Evolutionary conservation across 35 echinoderm and acorn worm genomes (phyloP), one percentile per base, ranked within the genome.

Genomic region (Patiria miniata): DNA sequence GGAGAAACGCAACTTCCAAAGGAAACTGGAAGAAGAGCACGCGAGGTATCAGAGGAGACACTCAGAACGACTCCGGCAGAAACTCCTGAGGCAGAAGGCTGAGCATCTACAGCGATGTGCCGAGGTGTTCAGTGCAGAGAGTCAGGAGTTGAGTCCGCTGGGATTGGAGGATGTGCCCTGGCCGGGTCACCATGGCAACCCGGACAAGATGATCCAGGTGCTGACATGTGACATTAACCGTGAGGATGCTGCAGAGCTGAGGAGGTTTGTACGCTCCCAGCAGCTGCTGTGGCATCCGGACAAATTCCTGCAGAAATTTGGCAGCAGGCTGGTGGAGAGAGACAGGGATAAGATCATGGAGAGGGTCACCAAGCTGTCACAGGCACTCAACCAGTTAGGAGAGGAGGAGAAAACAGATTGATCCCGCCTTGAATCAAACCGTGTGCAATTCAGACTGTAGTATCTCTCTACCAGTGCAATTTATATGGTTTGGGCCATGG

Each of bases 241-340:
- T 51, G 47, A 39, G 21, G 47, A 88, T 36, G 44, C 52, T 14
- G 78, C 90, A 15, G 87, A 90, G 47, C 68, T 90, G 18, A 93
- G 85, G 78, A 93, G 89, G 32, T 97, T 90, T 65, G 55, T 97
- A 16, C 80, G 85, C 39, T 73, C 95, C 0, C 95, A 97, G 34
- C 95, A 97, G 68, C 79, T 89, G 14, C 86, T 89, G 2, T 97
- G 95, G 95, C 95, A 97, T 90, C 95, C 95, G 2, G 95, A 97
- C 37, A 97, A 97, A 39, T 97, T 97, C 47, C 76, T 93, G 61
- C 95, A 97, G 85, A 91, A 86, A 68, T 93, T 80, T 52, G 95
- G 91, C 36, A 28, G 83, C 50, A 80, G 81, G 36, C 53, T 97
- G 65, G 87, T 83, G 47, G 87, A 81, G 33, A 54, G 65, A 15